Evolutionary conservation across 2,113 vertebrate genomes (phyloP), one percentile per base, ranked within the genome.

Genomic region (Gallinago undulata): DNA sequence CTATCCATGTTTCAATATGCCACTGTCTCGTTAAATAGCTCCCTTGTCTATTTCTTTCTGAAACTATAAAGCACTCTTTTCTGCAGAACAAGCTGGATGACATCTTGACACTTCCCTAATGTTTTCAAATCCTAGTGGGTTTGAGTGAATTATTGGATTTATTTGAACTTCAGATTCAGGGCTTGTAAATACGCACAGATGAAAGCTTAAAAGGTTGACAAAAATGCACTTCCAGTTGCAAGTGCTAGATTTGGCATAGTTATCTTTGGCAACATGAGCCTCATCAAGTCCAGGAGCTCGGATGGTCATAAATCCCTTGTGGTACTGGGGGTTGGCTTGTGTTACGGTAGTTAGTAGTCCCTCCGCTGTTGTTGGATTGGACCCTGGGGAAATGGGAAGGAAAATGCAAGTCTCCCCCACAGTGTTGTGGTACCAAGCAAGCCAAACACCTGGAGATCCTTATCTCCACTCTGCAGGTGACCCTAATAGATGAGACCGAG

Each of bases 61-160:
- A 96, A 96, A 90, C 89, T 91, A 35, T 94, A 83, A 96, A 97
- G 94, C 76, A 57, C 87, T 93, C 91, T 91, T 83, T 74, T 95
- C 82, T 79, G 67, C 92, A 94, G 93, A 96, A 91, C 87, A 88
- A 95, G 95, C 92, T 95, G 6, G 5, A 55, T 97, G 94, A 95
- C 95, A 95, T 96, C 95, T 96, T 96, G 95, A 97, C 92, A 94
- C 87, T 95, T 97, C 55, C 78, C 82, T 96, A 85, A 89, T 80
- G 84, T 95, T 96, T 96, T 96, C 78, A 93, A 90, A 93, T 96
- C 95, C 90, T 91, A 7, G 87, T 87, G 75, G 92, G 33, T 95
- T 97, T 96, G 87, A 96, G 84, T 88, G 93, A 95, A 90, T 97
- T 96, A 91, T 28, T 90, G 48, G 89, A 91, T 96, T 95, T 97